Percentiles rank a stretch among this genome's conserved stretches.
phyloP scores from a whole-genome alignment of 1,140 invertebrate genomes.

The Drosophila tropicalis region DNA sequence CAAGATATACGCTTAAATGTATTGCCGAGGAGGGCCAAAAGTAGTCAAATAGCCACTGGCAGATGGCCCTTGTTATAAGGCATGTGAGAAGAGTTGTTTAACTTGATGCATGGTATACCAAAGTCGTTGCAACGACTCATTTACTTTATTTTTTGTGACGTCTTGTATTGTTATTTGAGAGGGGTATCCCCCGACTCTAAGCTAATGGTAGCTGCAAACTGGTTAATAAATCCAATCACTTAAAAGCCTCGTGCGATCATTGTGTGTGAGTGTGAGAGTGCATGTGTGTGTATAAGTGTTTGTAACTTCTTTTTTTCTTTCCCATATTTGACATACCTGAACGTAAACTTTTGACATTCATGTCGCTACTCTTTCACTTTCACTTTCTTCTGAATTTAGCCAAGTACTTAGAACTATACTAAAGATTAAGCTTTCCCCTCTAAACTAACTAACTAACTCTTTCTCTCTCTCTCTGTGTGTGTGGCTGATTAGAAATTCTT shows the following conservation, averaged over 20 bases:
- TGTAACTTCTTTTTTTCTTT: conserved; percentile 9
- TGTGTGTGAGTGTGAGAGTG: neutral
- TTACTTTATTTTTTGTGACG: neutral
- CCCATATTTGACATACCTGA: conserved; percentile 27
- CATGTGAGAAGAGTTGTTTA: neutral
- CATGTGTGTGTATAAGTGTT: neutral
- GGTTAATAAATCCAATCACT: conserved; percentile 4
- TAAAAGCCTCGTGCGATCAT: neutral
- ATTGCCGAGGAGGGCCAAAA: no score
- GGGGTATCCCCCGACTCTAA: conserved; percentile 1
- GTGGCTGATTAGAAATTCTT: conserved; percentile 55
- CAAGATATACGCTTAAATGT: no score
- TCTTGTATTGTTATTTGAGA: neutral
- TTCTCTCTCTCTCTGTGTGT: neutral
- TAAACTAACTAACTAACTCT: no score
- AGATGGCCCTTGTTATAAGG: no score
- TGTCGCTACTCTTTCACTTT: conserved; percentile 50
- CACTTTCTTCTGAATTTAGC: conserved; percentile 53
- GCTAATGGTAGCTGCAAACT: conserved; percentile 4
- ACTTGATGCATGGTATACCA: no score
- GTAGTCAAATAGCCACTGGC: no score
- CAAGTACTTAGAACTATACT: conserved; percentile 26
- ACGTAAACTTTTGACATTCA: conserved; percentile 41
- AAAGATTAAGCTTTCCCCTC: neutral
- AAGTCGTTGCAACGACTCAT: no score